phyloP scores from a whole-genome alignment of 2,888 invertebrate species.

The Caenorhabditis sp. region DNA sequence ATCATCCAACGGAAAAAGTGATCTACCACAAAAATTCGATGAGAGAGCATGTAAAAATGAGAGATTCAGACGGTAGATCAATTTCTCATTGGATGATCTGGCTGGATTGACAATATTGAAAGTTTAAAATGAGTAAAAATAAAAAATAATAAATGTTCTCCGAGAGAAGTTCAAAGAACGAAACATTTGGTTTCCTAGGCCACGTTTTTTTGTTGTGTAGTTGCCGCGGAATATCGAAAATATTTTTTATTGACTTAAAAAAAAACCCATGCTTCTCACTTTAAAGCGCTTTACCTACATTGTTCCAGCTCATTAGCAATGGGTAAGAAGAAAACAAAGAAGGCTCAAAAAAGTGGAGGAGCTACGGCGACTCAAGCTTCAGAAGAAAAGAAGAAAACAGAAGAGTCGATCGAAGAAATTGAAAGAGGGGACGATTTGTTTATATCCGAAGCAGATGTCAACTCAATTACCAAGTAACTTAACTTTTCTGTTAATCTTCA shows the following conservation, averaged over 20 bases:
- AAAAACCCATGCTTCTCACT: too few species aligned
- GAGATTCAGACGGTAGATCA: too few species aligned
- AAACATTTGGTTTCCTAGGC: background rate
- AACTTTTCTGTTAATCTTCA: background rate
- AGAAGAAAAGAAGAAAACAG: constrained; percentile 12
- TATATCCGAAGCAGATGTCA: constrained; percentile 24
- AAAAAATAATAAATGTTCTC: constrained; percentile 4
- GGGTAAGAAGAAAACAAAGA: constrained; percentile 27
- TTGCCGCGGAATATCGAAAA: constrained; percentile 1
- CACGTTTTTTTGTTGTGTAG: background rate
- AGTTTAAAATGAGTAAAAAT: background rate
- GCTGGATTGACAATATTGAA: too few species aligned
- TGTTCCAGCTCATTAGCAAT: constrained; percentile 7
- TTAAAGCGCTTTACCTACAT: background rate
- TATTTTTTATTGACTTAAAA: background rate
- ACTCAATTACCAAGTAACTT: constrained; percentile 22
- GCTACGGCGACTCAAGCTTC: background rate
- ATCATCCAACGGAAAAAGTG: too few species aligned
- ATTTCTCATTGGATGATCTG: too few species aligned
- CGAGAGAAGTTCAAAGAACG: constrained; percentile 2
- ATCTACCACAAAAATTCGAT: background rate
- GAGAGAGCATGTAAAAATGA: too few species aligned
- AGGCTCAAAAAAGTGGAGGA: constrained; percentile 8
- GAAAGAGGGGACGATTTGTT: constrained; percentile 34
- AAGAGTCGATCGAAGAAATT: constrained; percentile 24